These are phyloP conservation scores for Periophthalmus magnuspinnatus DNA, from an alignment of 2,797 vertebrate species.

Conservation along the genomic window DNA sequence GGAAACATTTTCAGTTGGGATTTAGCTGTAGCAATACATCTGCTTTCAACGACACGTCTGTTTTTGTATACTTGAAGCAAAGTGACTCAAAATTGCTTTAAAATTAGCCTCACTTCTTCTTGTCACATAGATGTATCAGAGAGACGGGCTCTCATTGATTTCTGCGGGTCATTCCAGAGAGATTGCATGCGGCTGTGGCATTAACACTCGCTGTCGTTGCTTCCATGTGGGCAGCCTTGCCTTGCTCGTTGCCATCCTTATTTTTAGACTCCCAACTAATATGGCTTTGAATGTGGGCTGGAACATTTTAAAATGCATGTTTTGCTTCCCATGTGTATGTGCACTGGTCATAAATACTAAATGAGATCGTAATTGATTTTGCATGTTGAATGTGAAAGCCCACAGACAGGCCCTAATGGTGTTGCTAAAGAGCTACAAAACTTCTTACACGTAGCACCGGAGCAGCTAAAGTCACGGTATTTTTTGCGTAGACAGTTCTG, in stretches of 20 bases:
- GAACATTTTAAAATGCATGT: conserved; percentile 16
- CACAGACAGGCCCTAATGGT: not conserved
- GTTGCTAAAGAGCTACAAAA: conserved; percentile 5
- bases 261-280: conserved; percentile 15
- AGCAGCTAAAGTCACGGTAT: not conserved
- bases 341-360: conserved; percentile 11
- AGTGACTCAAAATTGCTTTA: conserved; percentile 13
- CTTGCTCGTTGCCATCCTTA: conserved; percentile 9
- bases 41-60: not conserved
- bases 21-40: not conserved
- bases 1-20: not conserved
- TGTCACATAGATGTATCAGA: conserved; percentile 27
- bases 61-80: conserved; percentile 5
- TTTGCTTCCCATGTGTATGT: conserved; percentile 3
- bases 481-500: not conserved
- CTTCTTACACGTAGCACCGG: not conserved
- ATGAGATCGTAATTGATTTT: conserved; percentile 12
- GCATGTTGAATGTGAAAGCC: conserved; percentile 9
- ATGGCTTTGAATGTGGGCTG: conserved; percentile 9
- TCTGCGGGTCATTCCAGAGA: conserved; percentile 11
- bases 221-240: conserved; percentile 11
- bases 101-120: conserved; percentile 27
- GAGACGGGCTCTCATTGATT: conserved; percentile 17
- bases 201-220: conserved; percentile 1
- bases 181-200: conserved; percentile 4